phyloP scores from a whole-genome alignment of 2,113 vertebrate species.

The Aegithalos caudatus region DNA sequence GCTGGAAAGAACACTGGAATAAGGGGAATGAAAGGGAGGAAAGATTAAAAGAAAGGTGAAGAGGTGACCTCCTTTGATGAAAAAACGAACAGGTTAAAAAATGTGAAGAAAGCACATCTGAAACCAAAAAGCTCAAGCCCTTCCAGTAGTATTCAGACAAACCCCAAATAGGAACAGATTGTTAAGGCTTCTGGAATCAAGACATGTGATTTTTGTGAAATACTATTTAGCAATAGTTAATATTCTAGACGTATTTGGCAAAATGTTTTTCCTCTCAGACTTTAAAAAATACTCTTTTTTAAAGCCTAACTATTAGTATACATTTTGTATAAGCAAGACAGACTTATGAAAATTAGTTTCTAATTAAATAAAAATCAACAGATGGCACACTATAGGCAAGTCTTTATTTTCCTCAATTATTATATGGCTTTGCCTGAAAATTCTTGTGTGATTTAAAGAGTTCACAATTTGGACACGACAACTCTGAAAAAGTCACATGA shows the following conservation, averaged over 20 bases:
- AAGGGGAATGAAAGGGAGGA: slow-evolving; percentile 34
- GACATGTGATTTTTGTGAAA: neutral
- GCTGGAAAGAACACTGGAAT: slow-evolving; percentile 28
- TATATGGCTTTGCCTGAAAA: neutral
- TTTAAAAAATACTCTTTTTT: neutral
- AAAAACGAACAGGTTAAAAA: slow-evolving; percentile 48
- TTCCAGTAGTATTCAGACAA: neutral
- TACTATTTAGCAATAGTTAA: neutral
- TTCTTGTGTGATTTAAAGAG: neutral
- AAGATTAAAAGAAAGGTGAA: slow-evolving; percentile 64
- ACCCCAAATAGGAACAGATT: neutral
- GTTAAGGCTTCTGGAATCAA: neutral
- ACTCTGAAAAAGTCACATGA: neutral
- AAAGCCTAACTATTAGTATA: neutral
- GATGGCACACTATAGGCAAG: slow-evolving; percentile 34
- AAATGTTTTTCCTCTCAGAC: neutral
- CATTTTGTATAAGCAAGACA: neutral
- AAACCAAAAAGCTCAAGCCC: neutral
- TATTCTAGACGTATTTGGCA: neutral
- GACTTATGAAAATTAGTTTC: neutral
- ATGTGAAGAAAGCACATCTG: neutral
- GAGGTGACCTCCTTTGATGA: slow-evolving; percentile 51
- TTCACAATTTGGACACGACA: neutral
- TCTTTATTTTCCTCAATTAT: neutral
- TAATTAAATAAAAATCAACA: slow-evolving; percentile 42